Conservation (phyloP, 2,113 vertebrate genomes). For the Phylloscopus trochiloides region DNA sequence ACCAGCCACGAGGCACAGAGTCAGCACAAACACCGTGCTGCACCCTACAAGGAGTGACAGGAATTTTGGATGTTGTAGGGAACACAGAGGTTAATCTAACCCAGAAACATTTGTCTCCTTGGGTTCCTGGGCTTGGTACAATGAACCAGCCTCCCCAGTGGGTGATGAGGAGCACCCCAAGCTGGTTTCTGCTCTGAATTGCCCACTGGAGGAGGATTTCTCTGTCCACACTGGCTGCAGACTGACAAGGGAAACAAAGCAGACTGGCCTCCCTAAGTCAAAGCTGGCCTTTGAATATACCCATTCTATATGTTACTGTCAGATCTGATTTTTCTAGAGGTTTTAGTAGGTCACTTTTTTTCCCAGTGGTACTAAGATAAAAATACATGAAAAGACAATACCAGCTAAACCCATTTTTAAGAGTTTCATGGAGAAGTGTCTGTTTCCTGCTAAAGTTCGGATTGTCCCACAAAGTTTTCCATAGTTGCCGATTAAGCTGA, state of each 20-base stretch:
- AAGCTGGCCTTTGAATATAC: not conserved
- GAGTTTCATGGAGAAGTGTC: not conserved
- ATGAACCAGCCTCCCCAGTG: not conserved
- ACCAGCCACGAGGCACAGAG: rapidly evolving
- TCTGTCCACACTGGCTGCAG: not conserved
- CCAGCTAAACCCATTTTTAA: not conserved
- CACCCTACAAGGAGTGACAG: not conserved
- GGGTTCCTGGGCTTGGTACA: not conserved
- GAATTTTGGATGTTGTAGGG: not conserved
- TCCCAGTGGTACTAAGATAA: not conserved
- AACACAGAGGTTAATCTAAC: not conserved
- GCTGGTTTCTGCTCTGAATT: not conserved
- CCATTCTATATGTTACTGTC: not conserved
- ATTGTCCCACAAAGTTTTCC: not conserved
- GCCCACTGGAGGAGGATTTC: not conserved
- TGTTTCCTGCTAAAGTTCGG: not conserved
- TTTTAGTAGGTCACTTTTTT: constrained; percentile 36
- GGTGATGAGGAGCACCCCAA: not conserved
- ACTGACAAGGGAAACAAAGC: not conserved
- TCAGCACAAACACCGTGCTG: not conserved
- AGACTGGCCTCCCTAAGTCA: not conserved
- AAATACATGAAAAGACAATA: constrained; percentile 7
- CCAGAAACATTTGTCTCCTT: not conserved
- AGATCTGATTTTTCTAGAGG: not conserved
- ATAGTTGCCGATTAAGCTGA: not conserved